Evolutionary conservation across 1,140 invertebrate species (phyloP), one percentile per base, ranked within the genome.

Genomic region (Zaprionus ornatus): DNA sequence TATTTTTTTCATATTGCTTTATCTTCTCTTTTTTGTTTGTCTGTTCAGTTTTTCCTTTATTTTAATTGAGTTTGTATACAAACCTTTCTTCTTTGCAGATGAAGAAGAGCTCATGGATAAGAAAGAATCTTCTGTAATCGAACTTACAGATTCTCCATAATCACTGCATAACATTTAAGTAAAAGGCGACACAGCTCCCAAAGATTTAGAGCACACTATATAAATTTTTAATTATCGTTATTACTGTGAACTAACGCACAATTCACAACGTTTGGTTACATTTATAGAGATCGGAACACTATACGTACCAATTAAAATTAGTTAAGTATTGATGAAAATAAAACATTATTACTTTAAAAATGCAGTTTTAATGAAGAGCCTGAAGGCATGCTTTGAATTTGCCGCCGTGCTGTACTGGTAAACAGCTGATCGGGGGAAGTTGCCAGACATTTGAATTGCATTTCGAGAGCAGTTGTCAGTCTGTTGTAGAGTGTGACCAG

Each of bases 111-210:
- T 17, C 23, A 29, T 29, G 69, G 69, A 82, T 17, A 79, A 62
- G 68, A 87, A 82, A 82, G 79, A 86, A 52, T 56, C 52, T 76
- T 85, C 79, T 37, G 82, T 86, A 57, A 86, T 86, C 76, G 82
- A 87, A 50, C 83, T 85, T 70, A 73, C 74, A 70, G 82, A 86
- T 74, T 86, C 83, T 56, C 83, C 82, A 32, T 85, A 82, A 69
- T 59, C 29, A 25, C 48, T 45, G 25, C 42, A 50, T 50, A 37
- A 35, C 17, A 23, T 50, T 35, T 62, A 56, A 42, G 50, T 29
- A 50, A 62, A 21, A 21, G 52, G 60, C 60, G 54, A 32, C 17
- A 70, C 37, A 50, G 67, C 69, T 50, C 19, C 82, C 82, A 85
- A 85, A 85, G 82, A 85, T 57, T 75, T 69, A 63, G 59, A 45